These are phyloP conservation scores for Sprattus sprattus DNA, from an alignment of 2,113 vertebrate genomes.

Conservation along the genomic window DNA sequence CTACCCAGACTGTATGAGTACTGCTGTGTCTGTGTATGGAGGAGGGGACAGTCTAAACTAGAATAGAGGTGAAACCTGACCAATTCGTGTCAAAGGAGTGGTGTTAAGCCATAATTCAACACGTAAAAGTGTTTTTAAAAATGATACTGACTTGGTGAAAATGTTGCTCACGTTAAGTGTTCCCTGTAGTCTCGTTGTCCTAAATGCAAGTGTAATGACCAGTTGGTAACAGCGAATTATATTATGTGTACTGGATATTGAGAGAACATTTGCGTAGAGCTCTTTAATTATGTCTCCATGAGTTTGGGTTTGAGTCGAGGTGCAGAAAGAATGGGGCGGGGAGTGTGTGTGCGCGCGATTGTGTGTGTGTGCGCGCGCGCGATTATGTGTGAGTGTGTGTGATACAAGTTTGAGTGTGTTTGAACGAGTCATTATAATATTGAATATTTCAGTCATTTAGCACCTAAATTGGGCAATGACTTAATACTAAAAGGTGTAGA, in stretches of 20 bases:
- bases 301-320: background rate
- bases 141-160: background rate
- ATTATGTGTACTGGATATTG: background rate
- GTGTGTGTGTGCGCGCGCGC: constrained; percentile 17
- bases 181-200: background rate
- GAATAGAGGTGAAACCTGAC: constrained; percentile 30
- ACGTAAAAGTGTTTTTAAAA: background rate
- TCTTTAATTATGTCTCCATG: constrained; percentile 10
- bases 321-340: background rate
- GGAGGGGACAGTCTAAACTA: constrained; percentile 18
- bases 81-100: background rate
- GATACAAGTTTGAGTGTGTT: background rate
- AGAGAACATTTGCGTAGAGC: background rate
- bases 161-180: background rate
- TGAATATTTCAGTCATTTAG: background rate
- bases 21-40: constrained; percentile 20
- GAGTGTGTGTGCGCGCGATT: background rate
- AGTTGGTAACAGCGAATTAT: background rate
- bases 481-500: background rate
- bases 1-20: constrained; percentile 29
- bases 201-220: background rate
- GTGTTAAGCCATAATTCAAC: background rate
- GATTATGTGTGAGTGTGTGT: background rate
- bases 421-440: background rate
- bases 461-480: background rate